Evolutionary conservation across 2,797 vertebrate genomes (phyloP).

Genomic region (Ceyx erithaca): DNA sequence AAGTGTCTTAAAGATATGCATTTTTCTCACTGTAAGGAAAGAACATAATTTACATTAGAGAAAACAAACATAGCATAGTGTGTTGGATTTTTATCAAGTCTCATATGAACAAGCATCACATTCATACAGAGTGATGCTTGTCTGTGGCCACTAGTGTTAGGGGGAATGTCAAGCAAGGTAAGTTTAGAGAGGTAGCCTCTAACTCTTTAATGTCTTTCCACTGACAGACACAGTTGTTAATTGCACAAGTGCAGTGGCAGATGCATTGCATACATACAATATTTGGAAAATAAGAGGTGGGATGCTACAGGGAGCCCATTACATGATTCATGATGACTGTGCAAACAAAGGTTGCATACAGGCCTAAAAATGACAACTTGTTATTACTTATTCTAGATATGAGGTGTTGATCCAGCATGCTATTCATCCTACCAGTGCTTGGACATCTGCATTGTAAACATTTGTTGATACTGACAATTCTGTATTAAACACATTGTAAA

Average conservation of each 20-base stretch:
- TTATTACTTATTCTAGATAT: neutral
- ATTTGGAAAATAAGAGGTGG: neutral
- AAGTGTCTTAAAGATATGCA: neutral
- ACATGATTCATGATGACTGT: rapidly evolving
- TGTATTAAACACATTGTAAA: neutral
- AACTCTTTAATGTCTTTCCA: neutral
- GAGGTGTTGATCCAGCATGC: neutral
- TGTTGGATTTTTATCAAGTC: neutral
- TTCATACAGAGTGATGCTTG: neutral
- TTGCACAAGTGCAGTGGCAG: neutral
- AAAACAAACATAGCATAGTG: neutral
- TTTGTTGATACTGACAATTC: neutral
- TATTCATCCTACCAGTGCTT: neutral
- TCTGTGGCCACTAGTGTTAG: neutral
- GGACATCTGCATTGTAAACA: neutral
- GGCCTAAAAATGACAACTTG: neutral
- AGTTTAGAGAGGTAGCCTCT: neutral
- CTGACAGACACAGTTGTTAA: neutral
- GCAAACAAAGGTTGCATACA: neutral
- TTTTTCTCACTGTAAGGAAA: neutral
- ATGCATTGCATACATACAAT: neutral
- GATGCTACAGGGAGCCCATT: neutral
- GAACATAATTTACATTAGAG: neutral
- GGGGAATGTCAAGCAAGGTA: neutral
- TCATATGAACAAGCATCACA: neutral